A percentile compares a stretch with the other conserved stretches of the same genome.
Conservation (phyloP, 2,888 invertebrate species). For the Fabriciana adippe region DNA sequence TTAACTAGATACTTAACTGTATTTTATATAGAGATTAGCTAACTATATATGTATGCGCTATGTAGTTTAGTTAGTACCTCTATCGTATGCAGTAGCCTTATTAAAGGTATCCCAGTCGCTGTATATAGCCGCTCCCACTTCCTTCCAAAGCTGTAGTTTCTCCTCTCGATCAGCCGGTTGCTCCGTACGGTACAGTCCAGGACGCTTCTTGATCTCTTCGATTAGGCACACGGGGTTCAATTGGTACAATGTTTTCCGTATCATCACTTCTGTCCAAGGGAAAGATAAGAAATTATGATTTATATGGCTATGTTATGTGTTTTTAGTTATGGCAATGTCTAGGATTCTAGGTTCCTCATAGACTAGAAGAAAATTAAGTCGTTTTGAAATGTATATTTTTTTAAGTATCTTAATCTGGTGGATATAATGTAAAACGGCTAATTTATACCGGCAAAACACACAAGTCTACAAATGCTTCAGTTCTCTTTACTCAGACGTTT, state of each 20-base stretch:
- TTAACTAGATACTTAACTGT: no score
- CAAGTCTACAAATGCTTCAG: no score
- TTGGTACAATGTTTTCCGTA: constrained; percentile 39
- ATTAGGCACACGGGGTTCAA: constrained; percentile 65
- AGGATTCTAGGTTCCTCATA: no score
- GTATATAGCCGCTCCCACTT: constrained; percentile 67
- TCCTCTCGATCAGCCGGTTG: constrained; percentile 77
- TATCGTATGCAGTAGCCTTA: constrained; percentile 70
- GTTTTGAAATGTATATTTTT: no score
- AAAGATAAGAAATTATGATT: not conserved
- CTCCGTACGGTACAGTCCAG: constrained; percentile 62
- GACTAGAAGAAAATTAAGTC: no score
- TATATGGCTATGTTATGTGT: not conserved
- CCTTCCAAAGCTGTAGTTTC: constrained; percentile 68
- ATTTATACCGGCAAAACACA: no score
- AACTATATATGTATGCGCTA: not conserved
- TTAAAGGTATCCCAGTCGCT: constrained; percentile 63
- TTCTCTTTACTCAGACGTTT: no score
- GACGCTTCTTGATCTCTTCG: constrained; percentile 73
- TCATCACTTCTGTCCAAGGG: constrained; percentile 27
- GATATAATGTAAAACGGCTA: no score
- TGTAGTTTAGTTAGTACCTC: constrained; percentile 52
- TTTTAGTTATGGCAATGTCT: no score
- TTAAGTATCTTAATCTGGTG: no score
- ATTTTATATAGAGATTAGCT: not conserved